Percentiles rank a stretch among this genome's conserved stretches.
phyloP scores from a whole-genome alignment of 2,113 vertebrate species.

The Epinephelus moara region DNA sequence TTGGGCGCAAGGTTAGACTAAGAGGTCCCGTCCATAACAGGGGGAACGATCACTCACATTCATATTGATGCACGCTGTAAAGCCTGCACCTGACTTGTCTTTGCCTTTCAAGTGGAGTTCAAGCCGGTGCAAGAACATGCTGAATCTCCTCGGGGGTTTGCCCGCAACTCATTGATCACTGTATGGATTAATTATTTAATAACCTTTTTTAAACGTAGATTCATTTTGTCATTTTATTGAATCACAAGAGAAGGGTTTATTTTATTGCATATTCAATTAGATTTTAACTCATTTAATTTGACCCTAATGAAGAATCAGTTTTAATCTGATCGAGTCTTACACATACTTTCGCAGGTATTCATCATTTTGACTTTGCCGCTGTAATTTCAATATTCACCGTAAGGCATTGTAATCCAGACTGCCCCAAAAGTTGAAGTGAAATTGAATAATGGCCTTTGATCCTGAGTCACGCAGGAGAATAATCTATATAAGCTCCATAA shows the following conservation, averaged over 20 bases:
- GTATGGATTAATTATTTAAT: background rate
- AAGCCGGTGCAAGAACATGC: background rate
- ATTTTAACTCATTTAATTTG: slow-evolving; percentile 16
- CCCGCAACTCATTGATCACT: background rate
- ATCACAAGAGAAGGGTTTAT: slow-evolving; percentile 2
- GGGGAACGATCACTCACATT: background rate
- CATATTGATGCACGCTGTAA: background rate
- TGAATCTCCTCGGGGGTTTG: slow-evolving; percentile 7
- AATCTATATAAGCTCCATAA: slow-evolving; percentile 49
- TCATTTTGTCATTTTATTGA: slow-evolving; percentile 12
- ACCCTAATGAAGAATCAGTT: slow-evolving; percentile 32
- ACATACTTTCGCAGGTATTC: slow-evolving; percentile 10
- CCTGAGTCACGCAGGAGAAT: slow-evolving; percentile 10
- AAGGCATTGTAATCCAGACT: slow-evolving; percentile 11
- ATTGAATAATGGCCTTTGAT: slow-evolving; percentile 36
- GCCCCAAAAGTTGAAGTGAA: slow-evolving; percentile 8
- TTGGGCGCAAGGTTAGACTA: background rate
- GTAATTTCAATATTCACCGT: slow-evolving; percentile 10
- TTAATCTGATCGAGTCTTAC: slow-evolving; percentile 1
- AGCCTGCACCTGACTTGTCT: background rate
- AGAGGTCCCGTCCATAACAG: slow-evolving; percentile 3
- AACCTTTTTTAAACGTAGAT: background rate
- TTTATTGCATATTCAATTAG: slow-evolving; percentile 12
- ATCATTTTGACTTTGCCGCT: slow-evolving; percentile 18
- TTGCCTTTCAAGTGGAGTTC: slow-evolving; percentile 20